Evolutionary conservation across 2,113 vertebrate species (phyloP), one percentile per base, ranked within the genome.

Genomic region (Lophius piscatorius): DNA sequence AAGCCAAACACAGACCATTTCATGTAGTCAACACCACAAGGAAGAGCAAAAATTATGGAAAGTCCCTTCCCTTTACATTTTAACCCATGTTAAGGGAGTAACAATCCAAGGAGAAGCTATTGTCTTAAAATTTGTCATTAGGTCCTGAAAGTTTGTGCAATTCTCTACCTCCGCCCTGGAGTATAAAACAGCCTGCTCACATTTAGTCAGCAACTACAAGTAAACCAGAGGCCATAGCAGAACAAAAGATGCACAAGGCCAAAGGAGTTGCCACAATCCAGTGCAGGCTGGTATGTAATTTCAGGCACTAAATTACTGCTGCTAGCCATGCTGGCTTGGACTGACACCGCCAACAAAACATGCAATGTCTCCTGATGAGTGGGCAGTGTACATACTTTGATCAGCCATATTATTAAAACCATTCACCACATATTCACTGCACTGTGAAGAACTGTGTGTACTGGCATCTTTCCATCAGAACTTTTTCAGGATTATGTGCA

Each of bases 121-220:
- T 24, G 18, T 44, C 52, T 46, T 44, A 50, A 72, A 73, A 80
- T 68, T 54, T 62, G 35, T 29, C 34, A 51, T 11, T 49, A 54
- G 45, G 40, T 2, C 39, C 59, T 77, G 16, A 59, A 28, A 57
- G 36, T 36, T 63, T 68, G 47, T 20, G 54, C 47, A 80, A 76
- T 11, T 36, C 10, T 49, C 11, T 58, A 20, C 13, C 23, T 40
- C 35, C 47, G 13, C 12, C 21, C 26, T 14, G 56, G 18, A 58
- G 23, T 14, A 58, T 29, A 64, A 13, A 5, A 41, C 11, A 50
- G 9, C 34, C 38, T 20, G 33, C 6, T 61, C 35, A 47, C 6
- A 0, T 58, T 63, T 40, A 48, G 46, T 65, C 44, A 71, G 47
- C 40, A 48, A 47, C 48, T 55, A 29, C 39, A 54, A 34, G 16